phyloP scores from a whole-genome alignment of 35 echinoderm and acorn worm genomes.

The Apostichopus parvimensis region DNA sequence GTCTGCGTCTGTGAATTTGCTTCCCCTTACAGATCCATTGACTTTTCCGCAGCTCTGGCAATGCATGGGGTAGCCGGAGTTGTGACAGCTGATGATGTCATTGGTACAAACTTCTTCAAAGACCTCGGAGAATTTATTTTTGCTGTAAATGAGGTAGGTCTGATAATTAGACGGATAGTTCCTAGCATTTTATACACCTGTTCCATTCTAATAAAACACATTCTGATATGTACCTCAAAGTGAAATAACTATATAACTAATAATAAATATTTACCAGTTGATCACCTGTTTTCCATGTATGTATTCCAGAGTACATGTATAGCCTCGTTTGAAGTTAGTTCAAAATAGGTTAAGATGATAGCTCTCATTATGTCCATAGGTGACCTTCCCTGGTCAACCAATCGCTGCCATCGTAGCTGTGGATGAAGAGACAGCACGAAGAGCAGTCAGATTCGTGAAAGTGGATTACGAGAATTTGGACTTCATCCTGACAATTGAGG shows the following conservation, averaged over 20 bases:
- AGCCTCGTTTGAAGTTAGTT: too few relatives aligned
- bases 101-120: constrained; percentile 62
- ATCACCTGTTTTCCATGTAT: background rate
- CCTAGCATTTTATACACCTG: background rate
- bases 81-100: constrained; percentile 65
- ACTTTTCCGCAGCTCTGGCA: constrained; percentile 63
- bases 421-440: constrained; percentile 21
- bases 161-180: background rate
- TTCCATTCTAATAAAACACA: background rate
- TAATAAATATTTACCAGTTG: background rate
- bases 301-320: background rate
- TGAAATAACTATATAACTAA: background rate
- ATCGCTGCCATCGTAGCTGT: constrained; percentile 42
- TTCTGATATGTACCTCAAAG: background rate
- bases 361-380: constrained; percentile 2
- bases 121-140: background rate
- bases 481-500: constrained; percentile 13
- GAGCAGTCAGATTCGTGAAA: constrained; percentile 50
- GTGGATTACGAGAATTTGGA: constrained; percentile 42
- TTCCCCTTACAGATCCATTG: constrained; percentile 61
- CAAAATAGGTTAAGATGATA: background rate
- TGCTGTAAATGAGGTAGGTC: constrained; percentile 15
- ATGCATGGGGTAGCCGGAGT: constrained; percentile 70
- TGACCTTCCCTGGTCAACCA: background rate
- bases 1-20: background rate